phyloP scores from a whole-genome alignment of 2,888 invertebrate species.

The Mycalesis mineus region DNA sequence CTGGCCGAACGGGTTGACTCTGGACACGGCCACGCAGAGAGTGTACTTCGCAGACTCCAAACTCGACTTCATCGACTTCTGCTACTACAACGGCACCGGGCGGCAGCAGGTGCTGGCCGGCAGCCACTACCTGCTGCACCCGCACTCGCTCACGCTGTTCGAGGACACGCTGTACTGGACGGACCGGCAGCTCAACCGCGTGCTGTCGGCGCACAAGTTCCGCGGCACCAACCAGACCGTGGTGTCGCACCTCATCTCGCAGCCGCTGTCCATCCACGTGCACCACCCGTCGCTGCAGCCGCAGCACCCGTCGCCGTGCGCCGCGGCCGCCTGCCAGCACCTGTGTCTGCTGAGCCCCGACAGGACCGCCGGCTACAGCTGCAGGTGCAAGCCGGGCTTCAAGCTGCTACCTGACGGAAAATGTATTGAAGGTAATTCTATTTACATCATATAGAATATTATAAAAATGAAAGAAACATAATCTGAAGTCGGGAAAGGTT shows the following conservation, averaged over 20 bases:
- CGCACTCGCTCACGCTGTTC: slow-evolving; percentile 95
- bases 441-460: no score
- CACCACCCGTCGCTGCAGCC: slow-evolving; percentile 97
- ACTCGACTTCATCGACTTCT: slow-evolving; percentile 98
- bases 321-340: slow-evolving; percentile 84
- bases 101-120: slow-evolving; percentile 92
- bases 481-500: no score
- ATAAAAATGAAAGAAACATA: no score
- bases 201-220: slow-evolving; percentile 94
- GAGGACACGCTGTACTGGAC: slow-evolving; percentile 99
- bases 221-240: slow-evolving; percentile 94
- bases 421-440: slow-evolving; percentile 80
- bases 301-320: slow-evolving; percentile 86
- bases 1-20: slow-evolving; percentile 98
- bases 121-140: slow-evolving; percentile 95
- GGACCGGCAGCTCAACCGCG: slow-evolving; percentile 93
- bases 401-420: slow-evolving; percentile 82
- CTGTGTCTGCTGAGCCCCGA: slow-evolving; percentile 93
- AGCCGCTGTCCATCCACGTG: slow-evolving; percentile 96
- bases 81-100: slow-evolving; percentile 95
- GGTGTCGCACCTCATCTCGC: slow-evolving; percentile 94
- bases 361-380: slow-evolving; percentile 83
- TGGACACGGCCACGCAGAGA: slow-evolving; percentile 94
- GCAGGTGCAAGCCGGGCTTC: slow-evolving; percentile 95
- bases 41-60: slow-evolving; percentile 99